Base-by-base conservation (phyloP, 2,113 vertebrate genomes). In the Vombatus ursinus region DNA sequence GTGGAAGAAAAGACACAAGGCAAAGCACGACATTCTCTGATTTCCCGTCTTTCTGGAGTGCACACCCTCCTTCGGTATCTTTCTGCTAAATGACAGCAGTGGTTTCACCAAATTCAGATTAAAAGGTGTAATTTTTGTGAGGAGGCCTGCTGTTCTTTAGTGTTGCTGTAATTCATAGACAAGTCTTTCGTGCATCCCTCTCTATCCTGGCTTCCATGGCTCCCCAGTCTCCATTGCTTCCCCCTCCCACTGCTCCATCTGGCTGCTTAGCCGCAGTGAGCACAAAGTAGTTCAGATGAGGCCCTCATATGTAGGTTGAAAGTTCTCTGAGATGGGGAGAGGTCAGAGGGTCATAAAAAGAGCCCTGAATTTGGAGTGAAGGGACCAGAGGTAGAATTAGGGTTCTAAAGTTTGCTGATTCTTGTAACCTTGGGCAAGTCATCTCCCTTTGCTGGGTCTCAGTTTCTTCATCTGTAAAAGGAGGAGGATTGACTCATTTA, bases 81-180 rank as follows among this genome's bases (percentile, higher is more conserved):
- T 91, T 25, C 0, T 52, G 61, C 91, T 44, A 89, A 77, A 54
- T 50, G 31, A 89, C 92, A 93, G 48, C 24, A n/a, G 28, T n/a
- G 8, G 28, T 53, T 93, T 96, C 92, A 96, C 95, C 94, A 95
- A 77, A 93, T 93, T 94, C 90, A 92, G 92, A 96, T 91, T 50
- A 92, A 96, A 95, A 95, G 93, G 19, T 49, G 3, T 89, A 31
- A 93, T 93, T 94, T 84, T 91, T 28, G 28, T 31, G 22, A 22
- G 52, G 16, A 52, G 0, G 7, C 92, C 90, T 95, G 90, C 61
- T 53, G 57, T 57, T 96, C 54, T 54, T 12, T 7, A 89, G n/a
- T 22, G 50, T 47, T 0, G 92, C 44, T 91, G 52, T 37, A 26
- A 31, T 52, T 89, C 11, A 51, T 14, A n/a, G 90, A 24, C 0